These are phyloP conservation scores for Eupleurogrammus muticus DNA, from an alignment of 2,797 vertebrate genomes.

Conservation along the genomic window DNA sequence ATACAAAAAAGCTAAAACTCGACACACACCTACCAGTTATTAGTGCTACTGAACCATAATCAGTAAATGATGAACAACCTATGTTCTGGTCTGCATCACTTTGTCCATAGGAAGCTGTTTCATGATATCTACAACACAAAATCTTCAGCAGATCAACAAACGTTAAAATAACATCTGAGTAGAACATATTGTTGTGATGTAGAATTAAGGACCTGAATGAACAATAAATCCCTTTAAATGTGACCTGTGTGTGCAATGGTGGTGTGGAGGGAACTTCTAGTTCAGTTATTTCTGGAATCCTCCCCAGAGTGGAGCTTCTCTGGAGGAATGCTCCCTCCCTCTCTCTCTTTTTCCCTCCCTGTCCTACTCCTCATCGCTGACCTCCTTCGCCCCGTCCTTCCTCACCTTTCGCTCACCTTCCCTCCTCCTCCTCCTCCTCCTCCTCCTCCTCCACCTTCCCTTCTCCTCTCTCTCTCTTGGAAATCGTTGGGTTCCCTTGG, in stretches of 20 bases:
- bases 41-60: no score
- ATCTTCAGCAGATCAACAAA: no score
- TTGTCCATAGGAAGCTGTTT: no score
- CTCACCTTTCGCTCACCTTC: slow-evolving; percentile 28
- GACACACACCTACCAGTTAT: no score
- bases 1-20: no score
- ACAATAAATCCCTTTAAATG: no score
- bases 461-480: neutral
- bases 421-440: slow-evolving; percentile 16
- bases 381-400: slow-evolving; percentile 59
- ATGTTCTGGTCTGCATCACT: no score
- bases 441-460: neutral
- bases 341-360: slow-evolving; percentile 30
- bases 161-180: no score
- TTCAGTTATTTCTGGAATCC: slow-evolving; percentile 82
- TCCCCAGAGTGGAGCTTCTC: slow-evolving; percentile 78
- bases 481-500: slow-evolving; percentile 19
- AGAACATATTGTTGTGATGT: no score
- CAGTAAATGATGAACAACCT: no score
- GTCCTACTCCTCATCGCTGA: slow-evolving; percentile 55
- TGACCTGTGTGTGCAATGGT: slow-evolving; percentile 27
- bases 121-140: no score
- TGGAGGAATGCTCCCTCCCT: slow-evolving; percentile 65
- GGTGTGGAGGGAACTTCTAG: slow-evolving; percentile 78
- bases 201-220: no score